phyloP scores from a whole-genome alignment of 2,113 vertebrate genomes.

The Syngnathus floridae region DNA sequence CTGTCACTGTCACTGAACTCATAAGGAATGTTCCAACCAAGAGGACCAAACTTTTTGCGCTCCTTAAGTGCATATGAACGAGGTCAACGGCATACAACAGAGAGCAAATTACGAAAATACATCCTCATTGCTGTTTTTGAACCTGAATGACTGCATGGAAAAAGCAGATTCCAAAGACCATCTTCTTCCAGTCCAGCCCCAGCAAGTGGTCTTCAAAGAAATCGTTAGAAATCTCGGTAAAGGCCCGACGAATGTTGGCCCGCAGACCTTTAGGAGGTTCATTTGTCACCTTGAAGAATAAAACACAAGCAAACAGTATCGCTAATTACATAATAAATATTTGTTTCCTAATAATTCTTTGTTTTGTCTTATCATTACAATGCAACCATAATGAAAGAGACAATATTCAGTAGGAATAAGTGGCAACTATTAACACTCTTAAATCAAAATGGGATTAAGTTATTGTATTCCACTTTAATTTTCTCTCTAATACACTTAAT shows the following conservation, averaged over 20 bases:
- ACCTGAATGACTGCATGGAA: slow-evolving; percentile 77
- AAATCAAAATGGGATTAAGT: background rate
- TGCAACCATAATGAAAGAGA: background rate
- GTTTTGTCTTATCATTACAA: background rate
- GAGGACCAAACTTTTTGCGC: slow-evolving; percentile 77
- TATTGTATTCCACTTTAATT: background rate
- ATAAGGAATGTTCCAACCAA: slow-evolving; percentile 81
- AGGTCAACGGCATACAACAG: background rate
- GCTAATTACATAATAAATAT: background rate
- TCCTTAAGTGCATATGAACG: slow-evolving; percentile 60
- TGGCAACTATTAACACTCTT: background rate
- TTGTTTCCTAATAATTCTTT: background rate
- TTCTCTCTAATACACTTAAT: background rate
- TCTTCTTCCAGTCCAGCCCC: slow-evolving; percentile 72
- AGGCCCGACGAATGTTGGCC: slow-evolving; percentile 72
- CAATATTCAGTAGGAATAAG: background rate
- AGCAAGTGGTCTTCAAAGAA: slow-evolving; percentile 76
- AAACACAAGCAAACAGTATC: background rate
- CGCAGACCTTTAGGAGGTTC: slow-evolving; percentile 77
- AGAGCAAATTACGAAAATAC: background rate
- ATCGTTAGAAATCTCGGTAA: slow-evolving; percentile 70
- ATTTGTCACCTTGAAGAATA: slow-evolving; percentile 70
- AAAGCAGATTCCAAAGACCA: slow-evolving; percentile 74
- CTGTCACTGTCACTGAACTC: slow-evolving; percentile 80
- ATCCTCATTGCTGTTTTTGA: background rate